Evolutionary conservation across 2,113 vertebrate genomes (phyloP).

Genomic region (Ctenodactylus gundi): DNA sequence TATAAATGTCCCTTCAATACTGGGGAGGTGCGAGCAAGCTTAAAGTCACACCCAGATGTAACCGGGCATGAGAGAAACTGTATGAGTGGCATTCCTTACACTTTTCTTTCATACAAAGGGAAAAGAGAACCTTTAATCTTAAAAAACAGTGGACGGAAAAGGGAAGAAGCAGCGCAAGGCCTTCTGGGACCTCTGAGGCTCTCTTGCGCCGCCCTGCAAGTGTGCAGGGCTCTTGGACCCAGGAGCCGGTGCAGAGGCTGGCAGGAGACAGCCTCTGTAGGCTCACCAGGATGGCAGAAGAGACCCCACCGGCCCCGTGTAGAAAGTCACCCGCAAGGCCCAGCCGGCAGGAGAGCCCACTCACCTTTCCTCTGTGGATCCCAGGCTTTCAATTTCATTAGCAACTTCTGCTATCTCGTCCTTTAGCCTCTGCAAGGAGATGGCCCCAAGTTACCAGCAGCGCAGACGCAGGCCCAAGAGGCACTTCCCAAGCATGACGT

Average conservation of each 20-base stretch:
- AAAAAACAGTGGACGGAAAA: not conserved
- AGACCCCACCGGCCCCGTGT: no score
- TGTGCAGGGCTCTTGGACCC: fast-evolving
- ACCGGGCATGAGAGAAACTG: not conserved
- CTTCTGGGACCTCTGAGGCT: not conserved
- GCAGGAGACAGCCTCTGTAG: fast-evolving
- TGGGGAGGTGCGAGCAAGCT: not conserved
- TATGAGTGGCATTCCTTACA: not conserved
- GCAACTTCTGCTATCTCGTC: conserved; percentile 99
- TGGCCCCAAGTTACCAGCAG: not conserved
- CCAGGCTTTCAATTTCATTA: conserved; percentile 98
- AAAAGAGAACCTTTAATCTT: not conserved
- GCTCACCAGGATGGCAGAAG: no score
- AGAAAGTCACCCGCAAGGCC: no score
- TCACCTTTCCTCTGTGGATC: conserved; percentile 97
- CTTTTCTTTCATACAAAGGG: not conserved
- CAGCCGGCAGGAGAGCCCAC: not conserved
- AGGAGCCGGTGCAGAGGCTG: not conserved
- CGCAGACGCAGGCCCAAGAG: not conserved
- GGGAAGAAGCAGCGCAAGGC: no score
- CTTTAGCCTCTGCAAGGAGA: conserved; percentile 90
- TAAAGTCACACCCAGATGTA: not conserved
- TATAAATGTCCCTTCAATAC: not conserved
- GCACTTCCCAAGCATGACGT: not conserved
- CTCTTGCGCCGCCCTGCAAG: not conserved